Evolutionary conservation across 2,797 vertebrate species (phyloP), one percentile per base, ranked within the genome.

Genomic region (Cuniculus paca): DNA sequence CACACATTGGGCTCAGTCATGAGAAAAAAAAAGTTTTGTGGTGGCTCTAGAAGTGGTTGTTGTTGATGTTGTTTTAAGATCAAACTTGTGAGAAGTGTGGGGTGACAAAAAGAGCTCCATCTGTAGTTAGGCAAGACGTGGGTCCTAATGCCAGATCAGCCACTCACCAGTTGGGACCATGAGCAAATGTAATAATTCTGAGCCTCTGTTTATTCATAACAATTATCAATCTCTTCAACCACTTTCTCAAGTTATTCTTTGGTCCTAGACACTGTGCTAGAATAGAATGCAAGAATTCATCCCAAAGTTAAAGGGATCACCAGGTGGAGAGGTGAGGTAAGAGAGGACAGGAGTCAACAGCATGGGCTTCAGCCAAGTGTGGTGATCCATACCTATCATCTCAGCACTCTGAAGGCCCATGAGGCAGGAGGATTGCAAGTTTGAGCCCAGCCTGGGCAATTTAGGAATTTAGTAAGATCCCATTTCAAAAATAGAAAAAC

Each of bases 11-110:
- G n/a, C n/a, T n/a, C n/a, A n/a, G n/a, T n/a, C n/a, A n/a, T n/a
- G n/a, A n/a, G 36, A 28, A 48, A 50, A 16, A 60, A 1, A 1
- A 42, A 10, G 8, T 2, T 60, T 78, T 52, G 10, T 1, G 0
- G 13, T 10, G 4, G 7, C 61, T 19, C 20, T 31, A 54, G 2
- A 12, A 22, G 31, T 50, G 56, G 42, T 34, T 91, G 14, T 22
- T 39, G 83, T 11, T 22, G 8, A 20, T 83, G 34, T 5, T 45
- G 11, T 72, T 61, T 42, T 74, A 74, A 45, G 22, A 45, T 74
- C 70, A 74, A 39, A 74, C 24, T 42, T 74, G 0, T 26, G 24
- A 42, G 42, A n/a, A 60, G 13, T 20, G 17, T 7, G 2, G 1
- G 0, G 9, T 17, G n/a, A 14, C n/a, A 16, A 70, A 28, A 26